Evolutionary conservation across 1,140 invertebrate genomes (phyloP).

Genomic region (Drosophila ficusphila): DNA sequence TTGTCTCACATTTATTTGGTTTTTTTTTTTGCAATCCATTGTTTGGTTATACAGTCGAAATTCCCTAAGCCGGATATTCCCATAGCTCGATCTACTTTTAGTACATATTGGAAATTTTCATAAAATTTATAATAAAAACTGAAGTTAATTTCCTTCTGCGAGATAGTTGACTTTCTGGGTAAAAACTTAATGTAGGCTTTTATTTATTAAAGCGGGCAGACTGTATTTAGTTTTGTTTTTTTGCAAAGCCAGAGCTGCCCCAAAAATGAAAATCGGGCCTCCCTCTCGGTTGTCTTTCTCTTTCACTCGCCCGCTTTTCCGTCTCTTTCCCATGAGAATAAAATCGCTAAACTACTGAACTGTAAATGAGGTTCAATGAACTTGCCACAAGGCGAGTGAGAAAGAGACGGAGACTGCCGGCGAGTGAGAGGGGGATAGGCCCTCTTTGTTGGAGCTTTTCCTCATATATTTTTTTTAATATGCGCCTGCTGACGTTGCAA

Average conservation of each 20-base stretch:
- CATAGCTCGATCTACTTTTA: background rate
- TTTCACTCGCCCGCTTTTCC: background rate
- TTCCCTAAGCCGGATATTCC: background rate
- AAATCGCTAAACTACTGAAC: constrained; percentile 82
- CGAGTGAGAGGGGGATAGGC: constrained; percentile 26
- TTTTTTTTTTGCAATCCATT: constrained; percentile 58
- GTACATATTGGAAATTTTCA: background rate
- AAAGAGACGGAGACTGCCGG: constrained; percentile 9
- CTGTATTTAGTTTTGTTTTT: constrained; percentile 20
- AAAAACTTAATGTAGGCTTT: background rate
- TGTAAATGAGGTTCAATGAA: constrained; percentile 78
- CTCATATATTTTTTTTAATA: constrained; percentile 64
- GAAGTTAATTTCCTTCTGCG: background rate
- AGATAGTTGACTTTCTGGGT: too few species aligned
- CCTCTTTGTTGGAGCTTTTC: constrained; percentile 55
- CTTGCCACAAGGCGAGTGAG: constrained; percentile 56
- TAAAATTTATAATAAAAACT: background rate
- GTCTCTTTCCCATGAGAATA: constrained; percentile 47
- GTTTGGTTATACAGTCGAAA: constrained; percentile 38
- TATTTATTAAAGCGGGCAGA: background rate
- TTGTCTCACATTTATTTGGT: constrained; percentile 37
- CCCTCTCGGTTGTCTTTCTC: constrained; percentile 12
- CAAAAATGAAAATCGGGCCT: constrained; percentile 36
- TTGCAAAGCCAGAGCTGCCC: constrained; percentile 42
- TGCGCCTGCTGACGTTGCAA: constrained; percentile 75